Evolutionary conservation across 2,797 vertebrate genomes (phyloP), one percentile per base, ranked within the genome.

Genomic region (Labeo calbasu): DNA sequence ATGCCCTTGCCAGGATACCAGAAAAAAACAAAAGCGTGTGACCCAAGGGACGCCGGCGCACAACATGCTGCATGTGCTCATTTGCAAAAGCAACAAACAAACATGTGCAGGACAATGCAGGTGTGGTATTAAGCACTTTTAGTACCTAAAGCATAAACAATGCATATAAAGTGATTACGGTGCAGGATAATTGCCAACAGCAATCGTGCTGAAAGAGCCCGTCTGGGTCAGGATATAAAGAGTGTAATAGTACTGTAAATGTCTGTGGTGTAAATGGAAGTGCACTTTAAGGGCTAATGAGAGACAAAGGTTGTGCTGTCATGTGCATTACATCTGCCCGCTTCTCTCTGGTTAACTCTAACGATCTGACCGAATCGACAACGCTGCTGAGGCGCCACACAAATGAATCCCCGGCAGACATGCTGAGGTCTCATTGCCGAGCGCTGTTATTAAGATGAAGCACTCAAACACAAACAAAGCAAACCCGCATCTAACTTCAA

Each of bases 401-500:
- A 90, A 77, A 81, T 70, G 84, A 63, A 89, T 89, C 90, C 63
- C 88, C 87, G 36, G 85, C 83, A 88, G 88, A 87, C 77, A 77
- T 72, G 76, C 80, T 80, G 80, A 86, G 85, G 87, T 86, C 72
- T 89, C 78, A 77, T 88, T 89, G 90, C 86, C 87, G 91, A 80
- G 79, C 85, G 65, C 87, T 84, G 51, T 88, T 85, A 93, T 92
- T 90, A 91, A 90, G 90, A 91, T 87, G 87, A 84, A 92, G 86
- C 14, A 32, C 77, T 68, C n/a, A 86, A 90, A 79, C 40, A 86
- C 86, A 89, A 90, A 90, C 84, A 87, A 88, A 81, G 88, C 85
- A 89, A 90, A 89, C 72, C 77, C 55, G 48, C 68, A 87, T 55
- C 75, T 87, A 88, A 88, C 89, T 92, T 90, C 87, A 84, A 70